These are phyloP conservation scores for Perca schrenkii DNA, from an alignment of 2,113 vertebrate genomes.

Conservation along the genomic window DNA sequence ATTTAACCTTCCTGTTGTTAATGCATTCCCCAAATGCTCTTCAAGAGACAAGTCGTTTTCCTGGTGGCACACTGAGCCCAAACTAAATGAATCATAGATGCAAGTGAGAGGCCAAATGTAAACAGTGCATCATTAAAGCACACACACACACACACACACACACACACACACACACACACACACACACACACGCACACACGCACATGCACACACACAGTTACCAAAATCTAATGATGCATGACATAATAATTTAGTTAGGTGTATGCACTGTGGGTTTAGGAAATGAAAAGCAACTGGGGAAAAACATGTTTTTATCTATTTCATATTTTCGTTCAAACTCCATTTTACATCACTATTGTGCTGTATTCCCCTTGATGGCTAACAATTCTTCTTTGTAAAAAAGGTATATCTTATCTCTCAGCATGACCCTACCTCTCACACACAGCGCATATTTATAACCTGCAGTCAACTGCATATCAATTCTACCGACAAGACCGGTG, in stretches of 20 bases:
- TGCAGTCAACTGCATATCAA: constrained; percentile 23
- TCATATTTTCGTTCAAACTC: background rate
- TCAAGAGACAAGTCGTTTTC: constrained; percentile 51
- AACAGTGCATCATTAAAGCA: background rate
- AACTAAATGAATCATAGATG: constrained; percentile 53
- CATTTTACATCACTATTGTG: constrained; percentile 18
- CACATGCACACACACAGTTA: background rate
- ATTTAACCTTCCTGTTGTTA: constrained; percentile 29
- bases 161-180: too few species aligned
- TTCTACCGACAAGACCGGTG: background rate
- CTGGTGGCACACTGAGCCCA: constrained; percentile 8
- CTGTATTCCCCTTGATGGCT: background rate
- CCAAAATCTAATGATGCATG: constrained; percentile 49
- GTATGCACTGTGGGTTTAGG: constrained; percentile 24
- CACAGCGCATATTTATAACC: constrained; percentile 22
- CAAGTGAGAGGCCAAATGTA: constrained; percentile 36
- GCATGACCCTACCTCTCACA: constrained; percentile 5
- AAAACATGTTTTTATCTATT: constrained; percentile 5
- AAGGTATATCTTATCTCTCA: constrained; percentile 11
- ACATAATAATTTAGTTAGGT: constrained; percentile 43
- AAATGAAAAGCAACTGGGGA: constrained; percentile 24
- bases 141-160: background rate
- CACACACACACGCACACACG: too few species aligned
- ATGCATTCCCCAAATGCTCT: constrained; percentile 34
- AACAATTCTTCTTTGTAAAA: constrained; percentile 5